A percentile compares a stretch with the other conserved stretches of the same genome.
Conservation (phyloP, 2,797 vertebrate species). For the Syndactyla subalaris region DNA sequence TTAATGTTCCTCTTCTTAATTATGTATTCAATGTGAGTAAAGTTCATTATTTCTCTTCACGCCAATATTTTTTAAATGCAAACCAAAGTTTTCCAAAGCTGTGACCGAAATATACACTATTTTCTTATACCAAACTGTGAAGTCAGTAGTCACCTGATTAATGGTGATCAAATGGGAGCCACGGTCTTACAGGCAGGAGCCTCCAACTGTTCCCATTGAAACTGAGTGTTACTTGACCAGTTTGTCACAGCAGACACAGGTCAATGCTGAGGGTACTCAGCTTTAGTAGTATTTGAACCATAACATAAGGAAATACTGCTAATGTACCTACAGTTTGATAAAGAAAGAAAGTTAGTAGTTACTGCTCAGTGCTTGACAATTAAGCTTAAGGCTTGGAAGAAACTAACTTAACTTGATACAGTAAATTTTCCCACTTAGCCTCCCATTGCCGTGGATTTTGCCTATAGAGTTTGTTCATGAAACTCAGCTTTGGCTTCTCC, state of each 20-base stretch:
- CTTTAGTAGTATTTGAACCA: not conserved
- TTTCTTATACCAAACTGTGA: not conserved
- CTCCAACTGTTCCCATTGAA: not conserved
- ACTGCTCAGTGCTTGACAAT: not conserved
- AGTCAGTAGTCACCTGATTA: not conserved
- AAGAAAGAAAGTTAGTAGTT: not conserved
- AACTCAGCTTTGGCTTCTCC: not conserved
- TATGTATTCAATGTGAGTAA: not conserved
- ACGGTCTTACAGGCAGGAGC: not conserved
- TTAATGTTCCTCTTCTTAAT: conserved; percentile 1
- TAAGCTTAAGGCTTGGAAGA: not conserved
- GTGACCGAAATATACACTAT: not conserved
- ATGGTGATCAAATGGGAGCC: not conserved
- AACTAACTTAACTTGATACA: not conserved
- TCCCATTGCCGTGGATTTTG: not conserved
- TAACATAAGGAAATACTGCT: not conserved
- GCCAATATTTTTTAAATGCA: not conserved
- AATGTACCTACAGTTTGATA: not conserved
- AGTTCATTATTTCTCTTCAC: not conserved
- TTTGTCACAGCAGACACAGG: not conserved
- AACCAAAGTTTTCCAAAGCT: not conserved
- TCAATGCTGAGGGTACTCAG: not conserved
- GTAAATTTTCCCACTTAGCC: not conserved
- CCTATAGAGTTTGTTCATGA: not conserved
- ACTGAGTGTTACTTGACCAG: not conserved